Percentiles rank a stretch among this genome's conserved stretches.
phyloP scores from a whole-genome alignment of 2,113 vertebrate species.

The Megatriorchis doriae region DNA sequence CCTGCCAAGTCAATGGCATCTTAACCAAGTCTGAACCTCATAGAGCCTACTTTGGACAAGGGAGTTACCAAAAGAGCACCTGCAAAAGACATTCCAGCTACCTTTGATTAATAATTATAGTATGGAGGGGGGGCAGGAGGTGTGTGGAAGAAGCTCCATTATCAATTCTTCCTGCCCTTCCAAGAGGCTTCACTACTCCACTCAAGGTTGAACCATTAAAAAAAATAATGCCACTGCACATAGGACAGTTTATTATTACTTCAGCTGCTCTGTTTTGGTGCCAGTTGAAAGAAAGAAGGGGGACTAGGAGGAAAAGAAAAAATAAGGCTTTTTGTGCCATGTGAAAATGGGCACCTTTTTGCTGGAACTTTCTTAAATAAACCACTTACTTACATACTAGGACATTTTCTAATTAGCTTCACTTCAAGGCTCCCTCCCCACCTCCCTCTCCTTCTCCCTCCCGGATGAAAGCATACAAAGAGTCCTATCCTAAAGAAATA shows the following conservation, averaged over 20 bases:
- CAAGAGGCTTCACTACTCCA: background rate
- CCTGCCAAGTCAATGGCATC: background rate
- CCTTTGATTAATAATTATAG: background rate
- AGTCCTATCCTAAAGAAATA: slow-evolving; percentile 64
- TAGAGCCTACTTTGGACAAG: background rate
- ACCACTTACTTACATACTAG: background rate
- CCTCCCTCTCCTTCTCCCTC: background rate
- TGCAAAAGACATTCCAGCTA: background rate
- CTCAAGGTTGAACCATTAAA: slow-evolving; percentile 10
- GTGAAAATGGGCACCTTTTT: background rate
- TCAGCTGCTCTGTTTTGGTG: background rate
- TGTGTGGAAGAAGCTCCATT: background rate
- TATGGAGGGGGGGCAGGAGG: too few relatives aligned
- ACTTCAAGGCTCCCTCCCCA: background rate
- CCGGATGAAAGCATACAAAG: background rate
- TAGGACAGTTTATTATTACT: background rate
- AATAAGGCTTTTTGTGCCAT: background rate
- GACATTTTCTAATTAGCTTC: slow-evolving; percentile 31
- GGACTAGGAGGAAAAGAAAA: background rate
- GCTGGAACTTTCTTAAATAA: background rate
- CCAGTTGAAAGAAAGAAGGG: background rate
- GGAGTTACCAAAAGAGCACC: background rate
- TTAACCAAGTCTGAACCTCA: background rate
- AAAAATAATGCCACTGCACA: background rate
- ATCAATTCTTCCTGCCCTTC: background rate